phyloP scores from a whole-genome alignment of 2,797 vertebrate genomes.

The Lithobates pipiens region DNA sequence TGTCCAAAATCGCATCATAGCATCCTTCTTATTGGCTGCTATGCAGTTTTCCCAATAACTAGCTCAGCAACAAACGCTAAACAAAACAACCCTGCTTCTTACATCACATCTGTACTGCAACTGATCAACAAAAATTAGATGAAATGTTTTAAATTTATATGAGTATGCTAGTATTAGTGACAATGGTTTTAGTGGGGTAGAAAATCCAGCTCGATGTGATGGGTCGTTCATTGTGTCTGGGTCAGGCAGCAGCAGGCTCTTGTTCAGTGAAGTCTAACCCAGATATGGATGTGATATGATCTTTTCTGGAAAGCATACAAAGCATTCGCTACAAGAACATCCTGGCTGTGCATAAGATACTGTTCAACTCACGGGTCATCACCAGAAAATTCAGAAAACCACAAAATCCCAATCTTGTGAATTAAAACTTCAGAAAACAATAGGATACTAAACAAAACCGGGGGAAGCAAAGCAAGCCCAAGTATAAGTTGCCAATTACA shows the following conservation, averaged over 20 bases:
- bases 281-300: constrained; percentile 33
- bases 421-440: not conserved
- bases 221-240: not conserved
- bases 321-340: constrained; percentile 11
- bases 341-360: not conserved
- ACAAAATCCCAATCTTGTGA: not conserved
- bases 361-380: not conserved
- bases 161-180: no score
- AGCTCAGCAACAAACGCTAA: constrained; percentile 35
- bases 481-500: no score
- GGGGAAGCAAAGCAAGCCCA: no score
- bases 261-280: constrained; percentile 5
- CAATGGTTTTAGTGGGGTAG: no score
- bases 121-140: not conserved
- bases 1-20: constrained; percentile 18
- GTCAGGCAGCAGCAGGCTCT: constrained; percentile 11
- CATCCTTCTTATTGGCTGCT: constrained; percentile 19
- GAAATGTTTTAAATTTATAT: no score
- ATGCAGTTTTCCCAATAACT: not conserved
- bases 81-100: constrained; percentile 19
- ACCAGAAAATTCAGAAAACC: not conserved
- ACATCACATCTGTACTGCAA: constrained; percentile 16
- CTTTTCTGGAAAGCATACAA: constrained; percentile 1
- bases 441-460: no score
- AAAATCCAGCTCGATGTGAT: not conserved